These are phyloP conservation scores for Nixonia krombeini DNA, from an alignment of 1,140 invertebrate species.

Conservation along the genomic window DNA sequence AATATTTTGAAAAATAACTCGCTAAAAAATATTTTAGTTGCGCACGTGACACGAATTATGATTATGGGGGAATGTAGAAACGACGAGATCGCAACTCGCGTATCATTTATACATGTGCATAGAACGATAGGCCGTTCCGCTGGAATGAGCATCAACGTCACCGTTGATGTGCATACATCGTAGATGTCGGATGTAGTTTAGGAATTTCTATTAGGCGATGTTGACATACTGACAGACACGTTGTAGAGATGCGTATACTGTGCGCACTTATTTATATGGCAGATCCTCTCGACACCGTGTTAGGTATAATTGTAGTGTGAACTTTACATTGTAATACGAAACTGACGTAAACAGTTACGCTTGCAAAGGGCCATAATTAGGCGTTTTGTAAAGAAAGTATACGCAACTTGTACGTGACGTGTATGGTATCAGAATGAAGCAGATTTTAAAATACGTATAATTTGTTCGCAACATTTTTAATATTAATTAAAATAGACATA, in stretches of 20 bases:
- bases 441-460: no score
- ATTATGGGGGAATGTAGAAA: conserved; percentile 13
- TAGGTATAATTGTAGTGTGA: neutral
- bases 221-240: conserved; percentile 11
- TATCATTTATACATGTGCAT: conserved; percentile 18
- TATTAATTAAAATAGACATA: no score
- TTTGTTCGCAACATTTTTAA: no score
- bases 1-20: no score
- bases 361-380: no score
- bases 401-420: no score
- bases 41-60: conserved; percentile 21
- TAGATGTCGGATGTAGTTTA: conserved; percentile 17
- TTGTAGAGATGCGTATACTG: neutral
- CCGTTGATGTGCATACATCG: conserved; percentile 2
- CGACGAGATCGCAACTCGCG: conserved; percentile 11
- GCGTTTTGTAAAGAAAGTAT: no score
- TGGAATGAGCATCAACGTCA: conserved; percentile 18
- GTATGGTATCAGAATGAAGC: no score
- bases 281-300: neutral
- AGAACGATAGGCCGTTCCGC: conserved; percentile 14
- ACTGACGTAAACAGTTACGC: neutral
- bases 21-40: conserved; percentile 3
- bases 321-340: neutral
- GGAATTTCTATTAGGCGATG: conserved; percentile 5
- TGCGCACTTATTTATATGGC: neutral